These are phyloP conservation scores for Corynorhinus townsendii DNA, from an alignment of 2,113 vertebrate genomes.

Conservation along the genomic window DNA sequence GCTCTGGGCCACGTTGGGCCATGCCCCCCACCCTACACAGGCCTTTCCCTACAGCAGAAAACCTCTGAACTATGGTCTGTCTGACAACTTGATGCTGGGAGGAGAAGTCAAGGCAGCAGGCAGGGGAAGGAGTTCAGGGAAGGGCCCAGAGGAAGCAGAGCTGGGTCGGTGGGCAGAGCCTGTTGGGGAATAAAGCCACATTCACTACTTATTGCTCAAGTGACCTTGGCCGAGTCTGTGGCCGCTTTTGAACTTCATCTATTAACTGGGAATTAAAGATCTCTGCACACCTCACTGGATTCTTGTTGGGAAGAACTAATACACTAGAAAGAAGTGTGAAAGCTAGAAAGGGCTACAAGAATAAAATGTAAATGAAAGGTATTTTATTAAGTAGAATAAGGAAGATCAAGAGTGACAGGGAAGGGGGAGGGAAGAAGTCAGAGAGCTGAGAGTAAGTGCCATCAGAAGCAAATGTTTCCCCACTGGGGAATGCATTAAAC, in stretches of 20 bases:
- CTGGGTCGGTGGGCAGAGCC: neutral
- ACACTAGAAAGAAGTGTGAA: neutral
- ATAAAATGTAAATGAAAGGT: slow-evolving; percentile 14
- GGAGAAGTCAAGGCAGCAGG: neutral
- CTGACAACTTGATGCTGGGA: neutral
- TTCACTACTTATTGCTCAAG: neutral
- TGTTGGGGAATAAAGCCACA: neutral
- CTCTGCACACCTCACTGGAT: neutral
- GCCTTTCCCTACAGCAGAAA: neutral
- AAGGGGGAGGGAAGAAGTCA: slow-evolving; percentile 27
- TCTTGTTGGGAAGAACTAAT: slow-evolving; percentile 12
- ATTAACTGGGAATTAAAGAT: slow-evolving; percentile 37
- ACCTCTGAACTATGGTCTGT: neutral
- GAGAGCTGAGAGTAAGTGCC: slow-evolving; percentile 5
- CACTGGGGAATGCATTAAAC: slow-evolving; percentile 52
- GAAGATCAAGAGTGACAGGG: slow-evolving; percentile 41
- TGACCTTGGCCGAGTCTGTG: neutral
- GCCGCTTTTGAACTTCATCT: neutral
- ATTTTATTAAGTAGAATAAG: slow-evolving; percentile 21
- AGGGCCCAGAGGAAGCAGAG: neutral
- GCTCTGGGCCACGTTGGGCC: neutral
- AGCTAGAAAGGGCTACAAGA: neutral
- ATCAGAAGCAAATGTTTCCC: slow-evolving; percentile 20
- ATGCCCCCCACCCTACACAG: neutral
- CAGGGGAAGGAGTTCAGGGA: neutral